These are phyloP conservation scores for Perognathus longimembris DNA, from an alignment of 2,113 vertebrate genomes.

Conservation along the genomic window DNA sequence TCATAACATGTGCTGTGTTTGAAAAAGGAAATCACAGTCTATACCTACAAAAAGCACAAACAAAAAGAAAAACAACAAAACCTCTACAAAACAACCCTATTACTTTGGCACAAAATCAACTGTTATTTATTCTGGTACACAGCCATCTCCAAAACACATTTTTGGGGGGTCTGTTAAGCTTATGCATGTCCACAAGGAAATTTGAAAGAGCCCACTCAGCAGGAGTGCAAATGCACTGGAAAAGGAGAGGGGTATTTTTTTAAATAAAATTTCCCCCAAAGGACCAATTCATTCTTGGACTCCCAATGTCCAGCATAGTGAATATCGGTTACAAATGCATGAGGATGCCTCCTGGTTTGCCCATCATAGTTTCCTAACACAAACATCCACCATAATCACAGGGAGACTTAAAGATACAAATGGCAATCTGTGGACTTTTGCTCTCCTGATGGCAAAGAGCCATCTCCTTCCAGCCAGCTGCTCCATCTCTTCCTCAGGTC, in stretches of 20 bases:
- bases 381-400: background rate
- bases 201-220: conserved; percentile 56
- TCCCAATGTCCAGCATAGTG: conserved; percentile 59
- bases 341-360: conserved; percentile 12
- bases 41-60: conserved; percentile 4
- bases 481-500: background rate
- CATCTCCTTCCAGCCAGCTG: background rate
- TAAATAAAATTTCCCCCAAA: background rate
- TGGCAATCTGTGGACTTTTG: background rate
- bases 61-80: background rate
- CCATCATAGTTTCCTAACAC: conserved; percentile 7
- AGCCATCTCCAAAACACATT: conserved; percentile 66
- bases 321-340: conserved; percentile 65
- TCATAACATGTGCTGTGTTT: background rate
- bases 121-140: conserved; percentile 52
- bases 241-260: background rate
- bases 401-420: background rate
- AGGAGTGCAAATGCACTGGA: conserved; percentile 58
- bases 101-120: conserved; percentile 63
- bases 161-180: conserved; percentile 51
- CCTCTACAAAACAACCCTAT: background rate
- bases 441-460: background rate
- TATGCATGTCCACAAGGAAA: conserved; percentile 52
- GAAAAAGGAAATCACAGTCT: conserved; percentile 60
- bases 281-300: conserved; percentile 1